phyloP scores from a whole-genome alignment of 2,797 vertebrate genomes.

The Pipistrellus pipistrellus region DNA sequence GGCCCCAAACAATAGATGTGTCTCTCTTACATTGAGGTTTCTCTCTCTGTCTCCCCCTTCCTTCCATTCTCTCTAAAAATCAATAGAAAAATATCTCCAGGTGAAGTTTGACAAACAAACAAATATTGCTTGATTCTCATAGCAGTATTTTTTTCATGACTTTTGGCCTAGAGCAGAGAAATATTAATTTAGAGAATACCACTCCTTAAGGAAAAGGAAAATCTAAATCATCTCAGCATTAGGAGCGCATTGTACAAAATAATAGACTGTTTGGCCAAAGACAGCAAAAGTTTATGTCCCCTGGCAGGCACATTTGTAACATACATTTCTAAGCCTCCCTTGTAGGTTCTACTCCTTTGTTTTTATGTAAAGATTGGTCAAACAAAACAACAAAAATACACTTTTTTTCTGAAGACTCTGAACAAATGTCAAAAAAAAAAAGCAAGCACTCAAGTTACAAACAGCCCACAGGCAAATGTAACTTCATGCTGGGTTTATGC shows the following conservation, averaged over 20 bases:
- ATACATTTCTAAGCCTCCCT: constrained; percentile 58
- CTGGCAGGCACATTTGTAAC: constrained; percentile 43
- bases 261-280: constrained; percentile 43
- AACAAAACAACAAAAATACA: constrained; percentile 76
- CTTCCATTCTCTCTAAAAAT: too few species aligned
- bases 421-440: constrained; percentile 79
- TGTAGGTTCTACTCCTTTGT: constrained; percentile 25
- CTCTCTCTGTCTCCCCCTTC: too few species aligned
- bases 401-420: constrained; percentile 79
- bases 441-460: constrained; percentile 81
- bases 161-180: constrained; percentile 45
- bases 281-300: constrained; percentile 33
- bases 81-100: too few species aligned
- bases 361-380: constrained; percentile 49
- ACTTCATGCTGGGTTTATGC: constrained; percentile 82
- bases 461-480: constrained; percentile 80
- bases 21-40: too few species aligned
- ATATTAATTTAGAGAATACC: constrained; percentile 22
- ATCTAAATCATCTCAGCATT: constrained; percentile 6
- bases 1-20: too few species aligned
- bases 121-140: not conserved
- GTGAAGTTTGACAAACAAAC: too few species aligned
- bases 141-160: not conserved
- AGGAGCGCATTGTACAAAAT: constrained; percentile 37
- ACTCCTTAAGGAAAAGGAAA: constrained; percentile 16